Percentiles rank a stretch among this genome's conserved stretches.
These are phyloP conservation scores for Lordiphosa andalusiaca DNA, from an alignment of 2,888 invertebrate genomes.

Conservation along the genomic window DNA sequence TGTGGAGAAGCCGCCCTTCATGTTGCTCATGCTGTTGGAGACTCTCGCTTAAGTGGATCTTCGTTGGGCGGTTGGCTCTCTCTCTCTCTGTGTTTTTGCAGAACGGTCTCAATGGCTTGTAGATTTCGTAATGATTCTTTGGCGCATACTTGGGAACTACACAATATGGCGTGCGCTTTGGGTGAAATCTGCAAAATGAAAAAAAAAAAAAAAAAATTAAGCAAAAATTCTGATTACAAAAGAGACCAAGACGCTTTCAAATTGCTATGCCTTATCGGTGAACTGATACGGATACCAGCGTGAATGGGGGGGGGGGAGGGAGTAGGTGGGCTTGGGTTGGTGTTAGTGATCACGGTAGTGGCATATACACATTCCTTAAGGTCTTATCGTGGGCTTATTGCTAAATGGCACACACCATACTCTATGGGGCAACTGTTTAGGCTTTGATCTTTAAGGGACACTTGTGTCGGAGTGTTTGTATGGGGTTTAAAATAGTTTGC, in stretches of 20 bases:
- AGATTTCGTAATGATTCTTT: slow-evolving; percentile 62
- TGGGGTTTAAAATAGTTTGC: too few relatives aligned
- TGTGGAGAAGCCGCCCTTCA: slow-evolving; percentile 80
- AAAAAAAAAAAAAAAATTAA: slow-evolving; percentile 39
- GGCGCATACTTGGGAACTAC: slow-evolving; percentile 40
- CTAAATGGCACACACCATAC: slow-evolving; percentile 1
- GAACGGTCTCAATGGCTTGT: slow-evolving; percentile 19
- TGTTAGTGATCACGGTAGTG: not conserved
- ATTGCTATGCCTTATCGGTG: slow-evolving; percentile 4
- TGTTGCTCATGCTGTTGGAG: slow-evolving; percentile 74
- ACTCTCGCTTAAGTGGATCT: not conserved
- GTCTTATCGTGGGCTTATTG: slow-evolving; percentile 11
- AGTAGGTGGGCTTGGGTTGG: not conserved
- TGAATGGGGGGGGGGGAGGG: too few relatives aligned
- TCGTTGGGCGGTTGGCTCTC: not conserved
- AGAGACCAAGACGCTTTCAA: slow-evolving; percentile 10
- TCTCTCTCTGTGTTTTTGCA: too few relatives aligned
- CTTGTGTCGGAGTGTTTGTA: too few relatives aligned
- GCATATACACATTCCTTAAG: slow-evolving; percentile 9
- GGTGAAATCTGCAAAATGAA: slow-evolving; percentile 61
- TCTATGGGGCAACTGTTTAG: not conserved
- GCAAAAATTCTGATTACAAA: slow-evolving; percentile 14
- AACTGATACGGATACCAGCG: slow-evolving; percentile 6
- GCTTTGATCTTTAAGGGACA: too few relatives aligned
- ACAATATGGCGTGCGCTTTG: slow-evolving; percentile 62